Evolutionary conservation across 2,113 vertebrate genomes (phyloP).

Genomic region (Platysteira castanea): DNA sequence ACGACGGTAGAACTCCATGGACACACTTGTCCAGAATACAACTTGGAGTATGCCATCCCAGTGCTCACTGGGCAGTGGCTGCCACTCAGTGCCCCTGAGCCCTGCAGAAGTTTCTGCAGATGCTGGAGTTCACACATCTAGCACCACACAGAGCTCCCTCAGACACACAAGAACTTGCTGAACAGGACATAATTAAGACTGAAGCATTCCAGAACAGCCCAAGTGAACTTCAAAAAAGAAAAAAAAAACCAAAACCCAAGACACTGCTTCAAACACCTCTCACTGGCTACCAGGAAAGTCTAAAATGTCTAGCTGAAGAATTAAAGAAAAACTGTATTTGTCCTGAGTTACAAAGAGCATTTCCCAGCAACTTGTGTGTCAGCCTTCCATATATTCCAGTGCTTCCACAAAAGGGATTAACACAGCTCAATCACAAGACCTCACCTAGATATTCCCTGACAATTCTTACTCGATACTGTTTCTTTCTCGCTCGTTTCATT

Average conservation of each 20-base stretch:
- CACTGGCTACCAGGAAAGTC: neutral
- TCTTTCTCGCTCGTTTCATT: neutral
- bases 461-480: neutral
- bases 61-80: no score
- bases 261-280: neutral
- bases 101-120: neutral
- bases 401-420: neutral
- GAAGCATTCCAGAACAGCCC: conserved; percentile 49
- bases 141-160: neutral
- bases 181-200: conserved; percentile 42
- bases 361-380: neutral
- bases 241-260: neutral
- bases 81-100: no score
- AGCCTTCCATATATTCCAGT: neutral
- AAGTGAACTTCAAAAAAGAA: conserved; percentile 38
- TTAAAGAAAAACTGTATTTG: neutral
- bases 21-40: neutral
- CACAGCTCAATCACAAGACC: neutral
- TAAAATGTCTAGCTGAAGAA: neutral
- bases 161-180: conserved; percentile 39
- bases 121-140: neutral
- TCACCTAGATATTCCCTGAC: neutral
- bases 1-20: fast-evolving
- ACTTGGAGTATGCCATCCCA: neutral
- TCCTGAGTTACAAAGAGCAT: neutral